These are phyloP conservation scores for Falco punctatus DNA, from an alignment of 2,113 vertebrate genomes.

Conservation along the genomic window DNA sequence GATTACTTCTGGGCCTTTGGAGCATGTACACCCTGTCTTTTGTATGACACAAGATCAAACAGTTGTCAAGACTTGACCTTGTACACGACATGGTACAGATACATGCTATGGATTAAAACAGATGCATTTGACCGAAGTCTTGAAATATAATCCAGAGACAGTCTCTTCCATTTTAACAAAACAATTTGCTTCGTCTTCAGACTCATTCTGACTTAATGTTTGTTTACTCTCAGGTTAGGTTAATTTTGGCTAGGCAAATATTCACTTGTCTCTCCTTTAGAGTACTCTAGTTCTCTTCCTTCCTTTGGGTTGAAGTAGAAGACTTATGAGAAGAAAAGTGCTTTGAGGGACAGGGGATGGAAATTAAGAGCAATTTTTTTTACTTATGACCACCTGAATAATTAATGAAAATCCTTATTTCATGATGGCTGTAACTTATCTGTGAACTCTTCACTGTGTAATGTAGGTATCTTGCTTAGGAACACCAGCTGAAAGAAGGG, in stretches of 20 bases:
- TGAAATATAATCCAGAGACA: not conserved
- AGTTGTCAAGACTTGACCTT: slow-evolving; percentile 23
- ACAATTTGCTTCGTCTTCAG: not conserved
- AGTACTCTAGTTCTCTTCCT: not conserved
- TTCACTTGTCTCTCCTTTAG: not conserved
- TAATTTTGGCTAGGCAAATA: not conserved
- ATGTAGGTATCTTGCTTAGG: not conserved
- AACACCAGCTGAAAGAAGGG: not conserved
- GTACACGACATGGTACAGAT: not conserved
- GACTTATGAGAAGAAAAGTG: not conserved
- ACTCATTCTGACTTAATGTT: not conserved
- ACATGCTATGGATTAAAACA: not conserved
- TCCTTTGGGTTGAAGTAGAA: not conserved
- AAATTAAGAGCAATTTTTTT: not conserved
- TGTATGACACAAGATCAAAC: not conserved
- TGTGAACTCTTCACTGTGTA: not conserved
- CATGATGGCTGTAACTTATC: not conserved
- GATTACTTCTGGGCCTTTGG: slow-evolving; percentile 3
- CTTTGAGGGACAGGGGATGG: not conserved
- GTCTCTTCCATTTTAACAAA: not conserved
- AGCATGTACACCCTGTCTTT: not conserved
- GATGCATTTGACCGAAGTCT: not conserved
- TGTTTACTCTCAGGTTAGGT: not conserved
- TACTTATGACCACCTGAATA: slow-evolving; percentile 3
- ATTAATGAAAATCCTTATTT: not conserved